These are phyloP conservation scores for Centroberyx gerrardi DNA, from an alignment of 2,797 vertebrate species.

Conservation along the genomic window DNA sequence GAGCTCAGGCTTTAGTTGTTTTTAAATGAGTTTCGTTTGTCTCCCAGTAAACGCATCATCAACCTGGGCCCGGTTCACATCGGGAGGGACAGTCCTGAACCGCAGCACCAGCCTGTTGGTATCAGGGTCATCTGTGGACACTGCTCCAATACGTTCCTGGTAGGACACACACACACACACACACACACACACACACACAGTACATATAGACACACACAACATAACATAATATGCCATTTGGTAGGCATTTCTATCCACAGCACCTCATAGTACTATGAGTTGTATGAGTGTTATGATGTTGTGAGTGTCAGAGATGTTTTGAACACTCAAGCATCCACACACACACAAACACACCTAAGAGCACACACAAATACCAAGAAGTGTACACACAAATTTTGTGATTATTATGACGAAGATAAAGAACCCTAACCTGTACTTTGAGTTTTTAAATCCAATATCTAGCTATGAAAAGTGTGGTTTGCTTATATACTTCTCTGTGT, in stretches of 20 bases:
- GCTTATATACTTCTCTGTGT: background rate
- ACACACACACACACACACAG: constrained; percentile 1
- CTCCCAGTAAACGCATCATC: constrained; percentile 90
- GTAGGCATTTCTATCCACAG: no score
- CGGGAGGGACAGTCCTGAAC: constrained; percentile 86
- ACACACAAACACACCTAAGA: background rate
- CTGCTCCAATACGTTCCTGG: constrained; percentile 92
- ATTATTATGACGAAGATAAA: no score
- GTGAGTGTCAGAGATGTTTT: no score
- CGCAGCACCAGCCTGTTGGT: constrained; percentile 83
- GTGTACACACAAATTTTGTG: no score
- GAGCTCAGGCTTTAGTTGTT: background rate
- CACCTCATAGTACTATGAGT: no score
- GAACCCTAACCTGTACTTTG: no score
- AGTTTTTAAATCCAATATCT: no score
- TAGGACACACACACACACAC: constrained; percentile 54
- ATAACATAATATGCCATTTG: no score
- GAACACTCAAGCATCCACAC: no score
- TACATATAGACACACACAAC: no score
- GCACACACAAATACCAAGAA: no score
- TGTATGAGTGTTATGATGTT: no score
- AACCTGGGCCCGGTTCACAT: constrained; percentile 90
- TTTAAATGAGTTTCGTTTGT: background rate
- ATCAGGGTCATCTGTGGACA: constrained; percentile 92
- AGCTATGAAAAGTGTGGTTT: background rate